phyloP scores from a whole-genome alignment of 2,888 invertebrate genomes.

The Zonitis immaculata region DNA sequence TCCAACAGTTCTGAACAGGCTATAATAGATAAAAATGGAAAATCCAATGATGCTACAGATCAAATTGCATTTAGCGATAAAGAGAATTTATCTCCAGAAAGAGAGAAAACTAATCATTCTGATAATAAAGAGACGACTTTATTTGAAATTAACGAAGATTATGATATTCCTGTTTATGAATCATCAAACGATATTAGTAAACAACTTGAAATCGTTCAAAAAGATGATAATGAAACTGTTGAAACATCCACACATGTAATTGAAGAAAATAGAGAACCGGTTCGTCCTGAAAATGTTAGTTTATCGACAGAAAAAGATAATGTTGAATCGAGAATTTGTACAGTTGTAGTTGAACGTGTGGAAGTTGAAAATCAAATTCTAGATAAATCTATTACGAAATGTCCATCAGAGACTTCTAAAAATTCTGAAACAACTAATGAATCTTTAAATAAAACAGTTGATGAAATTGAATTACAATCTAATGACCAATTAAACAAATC shows the following conservation, averaged over 20 bases:
- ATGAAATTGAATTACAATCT: background rate
- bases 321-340: background rate
- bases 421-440: background rate
- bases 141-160: background rate
- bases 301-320: background rate
- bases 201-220: background rate
- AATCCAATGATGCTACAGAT: background rate
- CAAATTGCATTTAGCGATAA: background rate
- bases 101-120: background rate
- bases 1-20: too few relatives aligned
- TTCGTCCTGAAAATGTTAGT: too few relatives aligned
- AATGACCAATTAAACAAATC: background rate
- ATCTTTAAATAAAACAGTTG: too few relatives aligned
- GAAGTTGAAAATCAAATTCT: background rate
- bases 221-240: background rate
- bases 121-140: background rate
- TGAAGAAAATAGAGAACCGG: too few relatives aligned
- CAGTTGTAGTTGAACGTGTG: background rate
- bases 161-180: background rate
- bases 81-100: background rate
- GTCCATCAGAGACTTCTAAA: background rate
- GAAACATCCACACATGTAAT: too few relatives aligned
- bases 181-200: background rate
- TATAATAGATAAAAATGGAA: background rate
- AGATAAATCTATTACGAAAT: background rate